Percentiles rank a stretch among this genome's conserved stretches.
Evolutionary conservation across 2,888 invertebrate species (phyloP).

Genomic region (Eupithecia dodoneata): DNA sequence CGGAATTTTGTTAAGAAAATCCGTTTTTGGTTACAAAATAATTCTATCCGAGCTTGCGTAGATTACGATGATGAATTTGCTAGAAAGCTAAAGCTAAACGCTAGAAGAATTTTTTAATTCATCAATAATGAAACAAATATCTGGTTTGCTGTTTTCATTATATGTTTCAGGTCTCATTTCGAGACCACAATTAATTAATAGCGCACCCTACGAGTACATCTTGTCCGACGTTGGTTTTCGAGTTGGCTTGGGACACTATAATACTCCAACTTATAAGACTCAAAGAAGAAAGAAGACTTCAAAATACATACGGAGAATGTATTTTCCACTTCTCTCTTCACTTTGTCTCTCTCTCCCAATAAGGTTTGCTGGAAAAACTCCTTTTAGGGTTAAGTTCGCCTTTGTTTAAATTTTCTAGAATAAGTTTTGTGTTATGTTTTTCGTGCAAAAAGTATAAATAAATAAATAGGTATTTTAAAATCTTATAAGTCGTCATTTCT

Average conservation of each 20-base stretch:
- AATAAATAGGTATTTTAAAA: too few relatives aligned
- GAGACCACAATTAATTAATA: background rate
- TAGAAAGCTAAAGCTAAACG: background rate
- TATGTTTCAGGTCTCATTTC: background rate
- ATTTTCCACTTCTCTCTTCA: too few relatives aligned
- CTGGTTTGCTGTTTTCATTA: background rate
- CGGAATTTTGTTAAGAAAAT: conserved; percentile 21
- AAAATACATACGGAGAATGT: too few relatives aligned
- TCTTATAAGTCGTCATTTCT: background rate
- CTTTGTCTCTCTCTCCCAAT: too few relatives aligned
- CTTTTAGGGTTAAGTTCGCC: too few relatives aligned
- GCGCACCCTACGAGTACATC: background rate
- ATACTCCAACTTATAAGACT: too few relatives aligned
- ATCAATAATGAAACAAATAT: background rate
- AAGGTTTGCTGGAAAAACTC: too few relatives aligned
- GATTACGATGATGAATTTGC: conserved; percentile 6
- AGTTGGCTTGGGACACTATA: background rate
- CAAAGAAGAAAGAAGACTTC: too few relatives aligned
- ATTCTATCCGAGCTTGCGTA: conserved; percentile 9
- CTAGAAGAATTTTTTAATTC: background rate
- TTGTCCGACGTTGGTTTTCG: background rate
- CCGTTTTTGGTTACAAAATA: conserved; percentile 15
- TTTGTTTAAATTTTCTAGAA: too few relatives aligned
- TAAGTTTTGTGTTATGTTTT: too few relatives aligned
- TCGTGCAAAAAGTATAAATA: too few relatives aligned